Base-by-base conservation (phyloP, 1,140 invertebrate genomes). In the Drosophila rhopaloa region DNA sequence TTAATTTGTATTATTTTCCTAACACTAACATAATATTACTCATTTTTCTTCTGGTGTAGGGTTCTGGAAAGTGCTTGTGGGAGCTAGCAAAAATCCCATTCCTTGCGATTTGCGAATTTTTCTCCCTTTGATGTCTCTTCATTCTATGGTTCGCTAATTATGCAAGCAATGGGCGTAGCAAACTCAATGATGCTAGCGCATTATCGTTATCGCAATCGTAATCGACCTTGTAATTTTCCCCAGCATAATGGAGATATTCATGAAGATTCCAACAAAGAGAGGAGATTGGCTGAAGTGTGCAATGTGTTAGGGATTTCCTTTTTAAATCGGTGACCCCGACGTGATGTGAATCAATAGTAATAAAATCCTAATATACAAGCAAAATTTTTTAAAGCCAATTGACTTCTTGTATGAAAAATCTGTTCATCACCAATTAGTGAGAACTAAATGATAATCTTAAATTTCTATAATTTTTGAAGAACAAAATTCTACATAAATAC, bases 161-260 rank as follows among this genome's bases (percentile, higher is more conserved):
- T 71, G 51, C 16, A 71, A 70, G 43, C 53, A 40, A 40, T 47
- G 43, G 50, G 50, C 62, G 50, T 56, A 67, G 62, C 50, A 56
- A 35, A 68, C 62, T 35, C 24, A 71, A 68, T 68, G 67, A 55
- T 68, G 51, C 62, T 19, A 41, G 24, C 27, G 14, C 67, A 47
- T 68, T 56, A 68, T 71, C 67, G 48, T 68, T 56, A 70, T 70
- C 32, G 13, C 63, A 47, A 48, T 71, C 67, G 43, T 47, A 56
- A 71, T 71, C 63, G 65, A 40, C 63, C 59, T 41, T 65, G 60
- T 65, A 50, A 65, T 67, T 41, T 47, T 19, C 40, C 8, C n/a
- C 11, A 16, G 19, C 41, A 55, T 40, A 67, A 43, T 44, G 16
- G 50, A 43, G 14, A 47, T 24, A 54, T 68, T 63, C 53, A 27